Evolutionary conservation across 30 jellyfish, hydroid and myxozoan species (phyloP), one percentile per base, ranked within the genome.

Genomic region (Hydra vulgaris): DNA sequence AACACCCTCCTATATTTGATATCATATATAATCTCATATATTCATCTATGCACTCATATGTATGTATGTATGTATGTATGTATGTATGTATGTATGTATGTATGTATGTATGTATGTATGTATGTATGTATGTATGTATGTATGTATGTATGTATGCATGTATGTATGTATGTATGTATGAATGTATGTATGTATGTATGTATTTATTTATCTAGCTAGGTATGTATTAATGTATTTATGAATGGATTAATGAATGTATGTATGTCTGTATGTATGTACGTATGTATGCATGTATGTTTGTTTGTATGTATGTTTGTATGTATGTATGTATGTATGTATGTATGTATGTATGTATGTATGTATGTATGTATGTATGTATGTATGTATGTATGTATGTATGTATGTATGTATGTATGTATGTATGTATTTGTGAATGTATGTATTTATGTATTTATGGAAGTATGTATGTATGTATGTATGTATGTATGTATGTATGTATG

Each of bases 1-100:
- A n/a, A n/a, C n/a, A n/a, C n/a, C n/a, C n/a, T n/a, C n/a, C n/a
- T n/a, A 27, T n/a, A 12, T 73, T 3, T 40, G 61, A 3, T 40
- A 40, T 40, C 12, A 70, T 5, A 82, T 27, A 52, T 27, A 8
- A 12, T 7, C 23, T 1, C 79, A 26, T 16, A 15, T 20, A 25
- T 16, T 23, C 76, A 75, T 17, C 8, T 1, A 25, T 25, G 20
- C 25, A 40, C 61, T 3, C 61, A 40, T 5, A 40, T 40, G 12
- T 40, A 40, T 40, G 12, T 40, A 21, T 78, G 24, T 27, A 20
- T 78, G 20, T 78, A 26, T 78, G 20, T 78, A 61, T 78, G 20
- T 78, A 61, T 78, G 20, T 78, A 26, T 27, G 20, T 78, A 53
- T 26, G 20, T 78, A 21, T 53, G 24, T 27, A 26, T 78, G 20